These are phyloP conservation scores for Caenorhabditis elegans DNA, from an alignment of 1,140 invertebrate genomes.

Conservation along the genomic window WBcel235 BX284603.4:9325501-9326000, in stretches of 20 bases:
- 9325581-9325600: no score
- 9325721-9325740: background rate
- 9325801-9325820: background rate
- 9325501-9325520: no score
- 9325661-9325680: no score
- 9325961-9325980: background rate
- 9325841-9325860: background rate
- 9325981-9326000: background rate
- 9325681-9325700: background rate
- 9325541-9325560: no score
- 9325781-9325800: no score
- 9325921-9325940: background rate
- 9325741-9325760: background rate
- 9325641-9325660: no score
- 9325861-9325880: background rate
- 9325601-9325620: no score
- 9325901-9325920: constrained; percentile 14
- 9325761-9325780: background rate
- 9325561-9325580: no score
- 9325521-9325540: no score
- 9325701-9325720: background rate
- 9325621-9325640: no score
- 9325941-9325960: background rate
- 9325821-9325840: background rate
- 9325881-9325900: constrained; percentile 8